phyloP scores from a whole-genome alignment of 2,797 vertebrate genomes.

The Coregonus suidteri region DNA sequence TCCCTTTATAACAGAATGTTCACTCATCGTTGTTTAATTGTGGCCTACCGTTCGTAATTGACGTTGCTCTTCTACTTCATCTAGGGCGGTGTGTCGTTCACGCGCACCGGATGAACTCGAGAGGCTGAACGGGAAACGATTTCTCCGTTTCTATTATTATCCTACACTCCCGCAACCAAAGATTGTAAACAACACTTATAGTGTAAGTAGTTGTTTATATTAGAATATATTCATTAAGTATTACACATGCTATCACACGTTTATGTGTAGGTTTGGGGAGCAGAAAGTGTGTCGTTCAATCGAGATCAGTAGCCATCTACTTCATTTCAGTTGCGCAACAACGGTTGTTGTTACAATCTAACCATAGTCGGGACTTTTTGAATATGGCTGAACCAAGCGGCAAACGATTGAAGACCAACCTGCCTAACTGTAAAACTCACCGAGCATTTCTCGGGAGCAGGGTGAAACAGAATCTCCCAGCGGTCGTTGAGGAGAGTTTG shows the following conservation, averaged over 20 bases:
- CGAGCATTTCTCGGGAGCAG: slow-evolving; percentile 45
- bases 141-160: neutral
- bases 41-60: neutral
- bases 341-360: neutral
- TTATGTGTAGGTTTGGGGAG: neutral
- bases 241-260: neutral
- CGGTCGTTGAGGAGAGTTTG: slow-evolving; percentile 72
- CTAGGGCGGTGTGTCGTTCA: neutral
- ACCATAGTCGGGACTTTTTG: neutral
- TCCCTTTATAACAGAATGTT: neutral
- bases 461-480: slow-evolving; percentile 65
- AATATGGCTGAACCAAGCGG: slow-evolving; percentile 66
- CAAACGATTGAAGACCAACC: slow-evolving; percentile 65
- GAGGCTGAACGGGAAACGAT: slow-evolving; percentile 51
- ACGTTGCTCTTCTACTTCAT: neutral
- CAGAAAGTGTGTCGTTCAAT: neutral
- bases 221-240: neutral
- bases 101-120: slow-evolving; percentile 61
- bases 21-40: neutral
- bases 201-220: neutral
- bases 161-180: neutral
- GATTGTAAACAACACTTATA: neutral
- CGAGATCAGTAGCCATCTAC: neutral
- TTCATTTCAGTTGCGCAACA: neutral
- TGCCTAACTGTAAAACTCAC: slow-evolving; percentile 69